Evolutionary conservation across 2,888 invertebrate species (phyloP).

Genomic region (Gastracanthus pulcherrimus): DNA sequence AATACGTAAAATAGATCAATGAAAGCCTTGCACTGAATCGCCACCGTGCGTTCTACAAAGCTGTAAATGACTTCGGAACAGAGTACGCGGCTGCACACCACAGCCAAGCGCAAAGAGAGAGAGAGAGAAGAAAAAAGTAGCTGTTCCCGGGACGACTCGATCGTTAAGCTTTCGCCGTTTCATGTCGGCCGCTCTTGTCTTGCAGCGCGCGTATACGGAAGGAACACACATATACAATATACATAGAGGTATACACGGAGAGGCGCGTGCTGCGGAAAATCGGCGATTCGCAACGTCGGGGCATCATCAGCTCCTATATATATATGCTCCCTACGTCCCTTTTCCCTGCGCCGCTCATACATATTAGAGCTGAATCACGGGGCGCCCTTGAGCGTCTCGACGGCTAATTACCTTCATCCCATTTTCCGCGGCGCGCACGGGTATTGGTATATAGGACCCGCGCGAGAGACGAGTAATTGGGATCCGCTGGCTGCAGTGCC

Average conservation of each 20-base stretch:
- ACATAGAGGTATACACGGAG: too few relatives aligned
- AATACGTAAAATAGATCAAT: too few relatives aligned
- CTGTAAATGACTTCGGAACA: neutral
- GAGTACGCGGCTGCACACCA: too few relatives aligned
- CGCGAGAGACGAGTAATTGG: too few relatives aligned
- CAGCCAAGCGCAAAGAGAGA: neutral
- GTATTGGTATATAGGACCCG: too few relatives aligned
- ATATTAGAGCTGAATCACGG: conserved; percentile 31
- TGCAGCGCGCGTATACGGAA: neutral
- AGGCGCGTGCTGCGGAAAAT: conserved; percentile 35
- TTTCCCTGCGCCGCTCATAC: conserved; percentile 22
- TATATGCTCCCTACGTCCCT: neutral
- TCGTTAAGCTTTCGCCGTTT: conserved; percentile 47
- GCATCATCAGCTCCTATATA: neutral
- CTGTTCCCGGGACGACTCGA: neutral
- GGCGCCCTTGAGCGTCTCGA: neutral
- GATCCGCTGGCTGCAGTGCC: too few relatives aligned
- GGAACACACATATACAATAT: too few relatives aligned
- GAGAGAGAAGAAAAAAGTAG: conserved; percentile 3
- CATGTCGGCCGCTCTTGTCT: conserved; percentile 25
- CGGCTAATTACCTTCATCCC: conserved; percentile 22
- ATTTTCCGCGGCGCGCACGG: conserved; percentile 12
- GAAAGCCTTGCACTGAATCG: too few relatives aligned
- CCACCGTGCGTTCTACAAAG: neutral
- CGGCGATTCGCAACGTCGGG: conserved; percentile 47